Conservation (phyloP, 2,888 invertebrate species). For the Lottia scabra region DNA sequence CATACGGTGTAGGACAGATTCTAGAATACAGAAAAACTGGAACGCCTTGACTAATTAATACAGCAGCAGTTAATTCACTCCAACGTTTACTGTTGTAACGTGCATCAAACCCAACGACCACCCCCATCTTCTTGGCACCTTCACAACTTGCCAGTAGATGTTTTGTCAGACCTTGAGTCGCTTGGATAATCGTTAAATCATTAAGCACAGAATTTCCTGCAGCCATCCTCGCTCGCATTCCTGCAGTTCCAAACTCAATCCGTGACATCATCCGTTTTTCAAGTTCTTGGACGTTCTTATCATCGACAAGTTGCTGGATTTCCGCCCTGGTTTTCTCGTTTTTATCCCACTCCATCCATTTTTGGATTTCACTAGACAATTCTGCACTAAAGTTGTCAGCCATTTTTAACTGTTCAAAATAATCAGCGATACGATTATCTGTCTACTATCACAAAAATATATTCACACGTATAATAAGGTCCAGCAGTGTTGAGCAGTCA, state of each 20-base stretch:
- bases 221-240: slow-evolving; percentile 88
- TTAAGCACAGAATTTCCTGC: slow-evolving; percentile 95
- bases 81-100: slow-evolving; percentile 92
- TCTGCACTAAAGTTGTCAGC: neutral
- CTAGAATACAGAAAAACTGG: slow-evolving; percentile 85
- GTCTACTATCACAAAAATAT: too few species aligned
- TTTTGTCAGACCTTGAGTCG: slow-evolving; percentile 83
- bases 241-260: slow-evolving; percentile 92
- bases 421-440: too few species aligned
- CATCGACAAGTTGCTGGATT: slow-evolving; percentile 75
- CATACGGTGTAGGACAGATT: slow-evolving; percentile 91
- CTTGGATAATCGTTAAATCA: slow-evolving; percentile 92
- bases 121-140: slow-evolving; percentile 77
- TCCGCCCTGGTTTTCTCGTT: slow-evolving; percentile 75
- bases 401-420: neutral
- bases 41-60: slow-evolving; percentile 82
- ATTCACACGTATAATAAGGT: too few species aligned
- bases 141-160: slow-evolving; percentile 78
- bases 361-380: neutral
- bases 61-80: slow-evolving; percentile 87
- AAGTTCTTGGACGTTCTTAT: slow-evolving; percentile 75
- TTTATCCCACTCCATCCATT: slow-evolving; percentile 36
- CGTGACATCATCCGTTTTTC: slow-evolving; percentile 78
- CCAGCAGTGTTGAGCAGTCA: too few species aligned
- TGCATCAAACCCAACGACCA: slow-evolving; percentile 93